Base-by-base conservation (phyloP, 92 coral and sea anemone genomes). In the Phenganax marumi region DNA sequence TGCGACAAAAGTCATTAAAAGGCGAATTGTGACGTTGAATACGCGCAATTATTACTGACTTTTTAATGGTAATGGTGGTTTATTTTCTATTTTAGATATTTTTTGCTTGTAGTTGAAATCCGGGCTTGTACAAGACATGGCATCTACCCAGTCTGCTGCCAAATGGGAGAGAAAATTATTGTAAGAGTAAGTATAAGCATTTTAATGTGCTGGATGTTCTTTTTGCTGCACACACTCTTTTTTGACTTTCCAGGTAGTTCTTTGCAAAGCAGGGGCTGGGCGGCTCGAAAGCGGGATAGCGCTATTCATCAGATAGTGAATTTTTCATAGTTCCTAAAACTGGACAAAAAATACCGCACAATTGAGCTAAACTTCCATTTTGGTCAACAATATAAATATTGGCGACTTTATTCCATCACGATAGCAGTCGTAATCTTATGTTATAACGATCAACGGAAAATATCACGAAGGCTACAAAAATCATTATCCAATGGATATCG, bases 21-120 rank as follows among this genome's bases (percentile, higher is more conserved):
- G 17, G 10, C 75, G 10, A 49, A 23, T 1, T 55, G 33, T 12
- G 58, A 16, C 10, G 24, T 25, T 11, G 9, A 33, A 33, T 10
- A 55, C 11, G 18, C 13, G 19, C 54, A 8, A 12, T 12, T 10
- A 53, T 9, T 49, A 22, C 18, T 50, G 5, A 33, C 5, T 33
- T 33, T 33, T 33, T 33, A 33, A 33, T 33, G 3, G 43, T 33
- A 5, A 33, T 33, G 43, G 1, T 14, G 8, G 14, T 6, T 19
- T 21, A 9, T 19, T 50, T 22, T 19, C 18, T 16, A 19, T 55
- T 43, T n/a, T 75, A 92, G 97, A 82, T 92, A 92, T 66, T 92
- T 92, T 85, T 77, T 90, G 82, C 87, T 92, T 21, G 95, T 90
- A 23, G 97, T 92, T 16, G 93, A 93, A 7, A 79, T 92, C 24